Base-by-base conservation (phyloP, 2,888 invertebrate genomes). In the Campopleginae sp. region DNA sequence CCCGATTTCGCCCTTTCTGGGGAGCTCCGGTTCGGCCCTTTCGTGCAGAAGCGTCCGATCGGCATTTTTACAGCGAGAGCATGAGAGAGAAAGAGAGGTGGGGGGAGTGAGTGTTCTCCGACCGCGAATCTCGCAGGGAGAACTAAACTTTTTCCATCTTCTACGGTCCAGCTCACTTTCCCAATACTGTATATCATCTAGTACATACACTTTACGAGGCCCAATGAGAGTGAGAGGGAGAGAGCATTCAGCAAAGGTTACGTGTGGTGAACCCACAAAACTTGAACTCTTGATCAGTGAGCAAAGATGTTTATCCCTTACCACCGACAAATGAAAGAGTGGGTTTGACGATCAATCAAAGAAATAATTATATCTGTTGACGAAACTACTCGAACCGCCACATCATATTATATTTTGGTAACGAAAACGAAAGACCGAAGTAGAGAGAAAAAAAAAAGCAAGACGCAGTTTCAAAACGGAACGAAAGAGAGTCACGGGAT, bases 71-170 rank as follows among this genome's bases (percentile, higher is more conserved):
- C 33, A 48, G 44, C 14, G 27, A n/a, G 42, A 33, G 77, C 51
- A 12, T 17, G 61, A 63, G 70, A 72, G 71, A 72, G 65, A 23
- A 23, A 31, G 19, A 31, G 33, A 63, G 68, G 23, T 19, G 38
- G 58, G 71, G 51, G 63, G 48, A 38, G 33, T 17, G 19, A 8
- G 23, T 31, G 2, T 42, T 27, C 4, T 58, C 44, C 44, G 58
- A 42, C 58, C 61, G 61, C 42, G 79, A 71, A 68, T 68, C 70
- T 71, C 17, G 48, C 54, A 48, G 75, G 70, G 48, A 10, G 66
- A 80, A 84, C 84, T 44, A 51, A 80, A 84, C 80, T 85, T 85
- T 85, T 81, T 85, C 84, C 78, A 85, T 81, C 78, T 74, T 81
- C 74, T 68, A 70, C 78, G 81, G 74, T 78, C 81, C 70, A 61